A percentile compares a stretch with the other conserved stretches of the same genome.
phyloP scores from a whole-genome alignment of 2,797 vertebrate species.

The Clarias laeviceps region DNA sequence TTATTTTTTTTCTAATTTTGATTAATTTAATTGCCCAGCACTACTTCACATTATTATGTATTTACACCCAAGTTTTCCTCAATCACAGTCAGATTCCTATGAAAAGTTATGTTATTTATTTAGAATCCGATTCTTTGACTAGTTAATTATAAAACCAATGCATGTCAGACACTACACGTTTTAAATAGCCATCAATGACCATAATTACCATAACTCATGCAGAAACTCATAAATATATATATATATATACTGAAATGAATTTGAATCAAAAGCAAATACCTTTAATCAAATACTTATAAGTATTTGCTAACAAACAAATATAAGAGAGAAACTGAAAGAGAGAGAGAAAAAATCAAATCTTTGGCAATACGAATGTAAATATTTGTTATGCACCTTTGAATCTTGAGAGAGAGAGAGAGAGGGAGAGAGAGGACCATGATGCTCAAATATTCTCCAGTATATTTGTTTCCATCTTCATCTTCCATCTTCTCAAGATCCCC shows the following conservation, averaged over 20 bases:
- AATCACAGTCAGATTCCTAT: too few species aligned
- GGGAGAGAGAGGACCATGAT: background rate
- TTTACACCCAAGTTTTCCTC: too few species aligned
- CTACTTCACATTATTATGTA: too few species aligned
- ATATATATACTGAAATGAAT: background rate
- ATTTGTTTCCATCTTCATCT: background rate
- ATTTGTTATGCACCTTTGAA: too few species aligned
- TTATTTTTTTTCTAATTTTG: too few species aligned
- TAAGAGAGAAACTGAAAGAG: background rate
- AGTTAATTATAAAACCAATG: background rate
- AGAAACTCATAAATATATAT: too few species aligned
- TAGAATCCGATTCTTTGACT: background rate
- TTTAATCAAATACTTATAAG: background rate
- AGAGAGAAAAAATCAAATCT: background rate
- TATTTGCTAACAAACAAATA: background rate
- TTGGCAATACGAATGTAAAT: too few species aligned
- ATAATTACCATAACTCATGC: too few species aligned
- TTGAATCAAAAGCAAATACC: slow-evolving; percentile 49
- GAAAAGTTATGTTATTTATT: background rate
- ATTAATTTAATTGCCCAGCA: too few species aligned
- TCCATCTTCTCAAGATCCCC: background rate
- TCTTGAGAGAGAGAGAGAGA: slow-evolving; percentile 5
- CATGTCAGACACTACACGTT: background rate
- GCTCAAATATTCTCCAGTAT: background rate
- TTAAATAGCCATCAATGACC: background rate